Evolutionary conservation across 2,797 vertebrate genomes (phyloP).

Genomic region (Phoeniculus purpureus): DNA sequence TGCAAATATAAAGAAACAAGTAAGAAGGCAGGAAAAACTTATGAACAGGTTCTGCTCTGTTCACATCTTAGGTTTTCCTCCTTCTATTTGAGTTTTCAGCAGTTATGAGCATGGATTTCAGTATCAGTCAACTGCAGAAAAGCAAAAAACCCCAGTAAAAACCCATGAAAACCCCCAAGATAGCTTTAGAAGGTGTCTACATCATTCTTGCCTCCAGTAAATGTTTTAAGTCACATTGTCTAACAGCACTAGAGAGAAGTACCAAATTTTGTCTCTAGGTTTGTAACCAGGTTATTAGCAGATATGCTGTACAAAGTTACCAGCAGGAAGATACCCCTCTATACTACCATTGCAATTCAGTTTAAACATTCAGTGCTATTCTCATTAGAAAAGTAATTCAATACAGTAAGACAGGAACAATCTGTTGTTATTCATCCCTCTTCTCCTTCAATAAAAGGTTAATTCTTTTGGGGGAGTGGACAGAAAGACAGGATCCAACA

Average conservation of each 20-base stretch:
- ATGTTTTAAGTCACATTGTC: neutral
- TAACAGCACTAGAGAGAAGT: neutral
- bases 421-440: neutral
- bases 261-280: neutral
- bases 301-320: neutral
- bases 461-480: neutral
- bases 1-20: neutral
- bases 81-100: neutral
- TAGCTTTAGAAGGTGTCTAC: neutral
- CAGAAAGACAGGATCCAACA: neutral
- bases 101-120: neutral
- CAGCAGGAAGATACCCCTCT: neutral
- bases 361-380: neutral
- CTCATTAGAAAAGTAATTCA: neutral
- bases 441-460: neutral
- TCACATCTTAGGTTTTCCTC: neutral
- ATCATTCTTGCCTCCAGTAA: neutral
- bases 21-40: neutral
- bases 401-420: neutral
- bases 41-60: neutral
- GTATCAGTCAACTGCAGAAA: neutral
- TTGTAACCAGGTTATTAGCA: neutral
- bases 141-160: no score
- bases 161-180: neutral
- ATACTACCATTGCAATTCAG: neutral